Evolutionary conservation across 1,140 invertebrate genomes (phyloP).

Genomic region (Procambarus clarkii): DNA sequence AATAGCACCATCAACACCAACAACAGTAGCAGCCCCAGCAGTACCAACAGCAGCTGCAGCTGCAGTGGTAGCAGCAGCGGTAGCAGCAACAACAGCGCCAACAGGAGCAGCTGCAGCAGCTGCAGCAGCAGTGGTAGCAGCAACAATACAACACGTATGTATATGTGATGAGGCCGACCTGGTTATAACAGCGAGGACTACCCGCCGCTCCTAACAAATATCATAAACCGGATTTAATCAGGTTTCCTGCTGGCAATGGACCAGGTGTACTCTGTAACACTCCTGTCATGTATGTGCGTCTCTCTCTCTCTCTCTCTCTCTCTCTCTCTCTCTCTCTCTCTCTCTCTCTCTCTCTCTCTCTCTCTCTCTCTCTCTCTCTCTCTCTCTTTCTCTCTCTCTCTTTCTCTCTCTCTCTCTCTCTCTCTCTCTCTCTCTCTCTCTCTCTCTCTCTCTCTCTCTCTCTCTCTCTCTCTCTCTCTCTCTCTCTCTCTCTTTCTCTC

Average conservation of each 20-base stretch:
- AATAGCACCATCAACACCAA: too few relatives aligned
- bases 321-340: conserved; percentile 14
- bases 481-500: too few relatives aligned
- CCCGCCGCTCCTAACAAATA: not conserved
- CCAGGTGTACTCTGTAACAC: not conserved
- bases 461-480: too few relatives aligned
- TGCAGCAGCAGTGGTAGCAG: too few relatives aligned
- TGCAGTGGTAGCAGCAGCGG: too few relatives aligned
- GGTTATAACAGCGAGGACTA: too few relatives aligned
- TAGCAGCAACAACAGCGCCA: too few relatives aligned
- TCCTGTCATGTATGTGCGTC: too few relatives aligned
- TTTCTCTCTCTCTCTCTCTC: not conserved
- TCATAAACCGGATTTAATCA: not conserved
- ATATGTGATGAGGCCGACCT: conserved; percentile 4
- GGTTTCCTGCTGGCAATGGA: not conserved
- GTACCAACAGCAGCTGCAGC: too few relatives aligned
- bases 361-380: not conserved
- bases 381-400: not conserved
- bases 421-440: not conserved
- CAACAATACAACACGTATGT: not conserved
- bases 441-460: not conserved
- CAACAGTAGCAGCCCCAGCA: too few relatives aligned
- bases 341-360: not conserved
- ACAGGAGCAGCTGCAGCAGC: too few relatives aligned
- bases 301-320: not conserved